These are phyloP conservation scores for Myotis findleyi DNA, from an alignment of 2,797 vertebrate species.

Conservation along the genomic window DNA sequence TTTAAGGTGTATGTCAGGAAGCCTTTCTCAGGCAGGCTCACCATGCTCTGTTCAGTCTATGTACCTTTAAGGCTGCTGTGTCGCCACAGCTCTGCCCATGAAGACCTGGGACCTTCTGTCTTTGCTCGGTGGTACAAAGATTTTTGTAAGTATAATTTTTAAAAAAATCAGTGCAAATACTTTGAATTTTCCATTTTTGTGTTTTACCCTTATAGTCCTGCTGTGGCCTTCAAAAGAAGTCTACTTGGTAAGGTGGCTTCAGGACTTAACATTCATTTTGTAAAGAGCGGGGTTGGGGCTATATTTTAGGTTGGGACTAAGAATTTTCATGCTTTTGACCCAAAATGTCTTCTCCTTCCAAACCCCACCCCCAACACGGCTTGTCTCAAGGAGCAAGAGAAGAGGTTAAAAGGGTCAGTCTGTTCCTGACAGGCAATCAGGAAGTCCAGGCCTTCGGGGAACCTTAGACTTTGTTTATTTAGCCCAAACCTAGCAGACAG, in stretches of 20 bases:
- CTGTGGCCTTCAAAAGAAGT: conserved; percentile 55
- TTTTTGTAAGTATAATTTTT: neutral
- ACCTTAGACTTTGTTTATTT: conserved; percentile 73
- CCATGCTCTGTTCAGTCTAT: neutral
- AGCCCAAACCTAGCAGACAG: conserved; percentile 70
- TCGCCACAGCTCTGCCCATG: neutral
- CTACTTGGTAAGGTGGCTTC: conserved; percentile 38
- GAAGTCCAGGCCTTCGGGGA: conserved; percentile 64
- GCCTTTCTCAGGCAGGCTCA: conserved; percentile 33
- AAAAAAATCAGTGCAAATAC: neutral
- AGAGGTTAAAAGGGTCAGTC: conserved; percentile 61
- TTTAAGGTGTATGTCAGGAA: conserved; percentile 67
- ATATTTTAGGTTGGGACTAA: conserved; percentile 54
- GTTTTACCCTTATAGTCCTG: conserved; percentile 31
- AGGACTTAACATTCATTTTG: conserved; percentile 4
- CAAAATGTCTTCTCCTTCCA: conserved; percentile 52
- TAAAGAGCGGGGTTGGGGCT: neutral
- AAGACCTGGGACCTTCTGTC: conserved; percentile 27
- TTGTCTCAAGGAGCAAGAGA: conserved; percentile 51
- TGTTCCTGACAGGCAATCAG: conserved; percentile 55
- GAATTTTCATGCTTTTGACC: conserved; percentile 63
- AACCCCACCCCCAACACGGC: neutral
- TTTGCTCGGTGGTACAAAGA: conserved; percentile 51
- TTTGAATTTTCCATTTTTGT: conserved; percentile 51
- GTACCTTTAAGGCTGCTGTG: neutral